phyloP scores from a whole-genome alignment of 2,113 vertebrate species.

The Rhombomys opimus region DNA sequence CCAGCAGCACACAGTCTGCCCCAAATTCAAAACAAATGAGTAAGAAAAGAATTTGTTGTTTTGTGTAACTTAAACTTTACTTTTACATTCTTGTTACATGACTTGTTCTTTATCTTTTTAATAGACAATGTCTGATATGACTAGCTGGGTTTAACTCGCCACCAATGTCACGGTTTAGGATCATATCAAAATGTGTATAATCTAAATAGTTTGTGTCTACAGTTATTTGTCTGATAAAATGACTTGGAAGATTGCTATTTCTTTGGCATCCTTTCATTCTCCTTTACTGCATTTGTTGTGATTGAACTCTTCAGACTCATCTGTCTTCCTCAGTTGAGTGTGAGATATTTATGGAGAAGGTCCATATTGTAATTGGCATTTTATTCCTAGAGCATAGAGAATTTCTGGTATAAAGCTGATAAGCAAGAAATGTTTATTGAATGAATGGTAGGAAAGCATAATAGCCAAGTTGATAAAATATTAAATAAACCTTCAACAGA shows the following conservation, averaged over 20 bases:
- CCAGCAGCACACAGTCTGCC: conserved; percentile 69
- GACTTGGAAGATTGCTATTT: background rate
- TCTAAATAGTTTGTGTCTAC: background rate
- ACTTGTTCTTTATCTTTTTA: conserved; percentile 51
- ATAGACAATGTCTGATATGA: background rate
- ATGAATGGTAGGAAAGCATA: background rate
- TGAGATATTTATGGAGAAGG: background rate
- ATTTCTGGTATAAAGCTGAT: background rate
- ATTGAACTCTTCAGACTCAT: background rate
- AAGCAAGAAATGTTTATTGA: background rate
- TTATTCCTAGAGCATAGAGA: background rate
- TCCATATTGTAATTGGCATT: background rate
- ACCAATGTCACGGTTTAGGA: background rate
- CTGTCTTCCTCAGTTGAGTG: background rate
- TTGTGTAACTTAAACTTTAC: conserved; percentile 35
- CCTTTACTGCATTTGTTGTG: background rate
- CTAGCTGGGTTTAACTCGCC: background rate
- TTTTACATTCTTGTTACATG: too few species aligned
- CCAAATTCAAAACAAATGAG: conserved; percentile 57
- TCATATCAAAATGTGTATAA: background rate
- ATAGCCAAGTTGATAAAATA: conserved; percentile 32
- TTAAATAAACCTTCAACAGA: background rate
- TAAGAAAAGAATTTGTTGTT: conserved; percentile 34
- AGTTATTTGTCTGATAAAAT: background rate
- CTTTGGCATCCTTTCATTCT: background rate